Conservation (phyloP, 2,113 vertebrate species). For the Eclectus roratus region DNA sequence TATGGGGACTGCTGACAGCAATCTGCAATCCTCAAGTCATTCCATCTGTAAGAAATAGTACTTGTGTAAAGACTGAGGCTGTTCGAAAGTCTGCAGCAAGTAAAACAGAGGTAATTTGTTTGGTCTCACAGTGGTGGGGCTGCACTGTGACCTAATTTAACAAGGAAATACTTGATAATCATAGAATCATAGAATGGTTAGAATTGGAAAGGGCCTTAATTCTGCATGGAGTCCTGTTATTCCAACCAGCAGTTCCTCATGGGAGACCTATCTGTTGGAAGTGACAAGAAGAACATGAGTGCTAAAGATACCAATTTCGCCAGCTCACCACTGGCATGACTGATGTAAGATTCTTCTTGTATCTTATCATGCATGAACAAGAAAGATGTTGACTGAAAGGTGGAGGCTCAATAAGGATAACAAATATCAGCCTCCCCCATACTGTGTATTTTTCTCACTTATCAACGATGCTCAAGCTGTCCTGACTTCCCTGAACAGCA, state of each 20-base stretch:
- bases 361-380: neutral
- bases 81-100: neutral
- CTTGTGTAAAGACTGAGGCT: neutral
- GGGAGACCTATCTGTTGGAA: conserved; percentile 33
- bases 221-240: conserved; percentile 2
- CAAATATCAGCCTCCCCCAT: neutral
- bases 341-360: conserved; percentile 21
- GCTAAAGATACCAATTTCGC: conserved; percentile 31
- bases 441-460: neutral
- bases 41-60: conserved; percentile 1
- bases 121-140: neutral
- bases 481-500: neutral
- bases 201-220: neutral
- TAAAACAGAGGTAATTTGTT: conserved; percentile 17
- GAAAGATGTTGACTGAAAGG: conserved; percentile 44
- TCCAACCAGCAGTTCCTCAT: neutral
- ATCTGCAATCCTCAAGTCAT: neutral
- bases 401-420: neutral
- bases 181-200: neutral
- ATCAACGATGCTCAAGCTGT: neutral
- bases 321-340: neutral
- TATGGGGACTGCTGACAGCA: neutral
- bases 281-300: conserved; percentile 39
- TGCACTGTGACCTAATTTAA: neutral
- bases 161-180: neutral